phyloP scores from a whole-genome alignment of 2,888 invertebrate genomes.

The Agriopis marginaria region DNA sequence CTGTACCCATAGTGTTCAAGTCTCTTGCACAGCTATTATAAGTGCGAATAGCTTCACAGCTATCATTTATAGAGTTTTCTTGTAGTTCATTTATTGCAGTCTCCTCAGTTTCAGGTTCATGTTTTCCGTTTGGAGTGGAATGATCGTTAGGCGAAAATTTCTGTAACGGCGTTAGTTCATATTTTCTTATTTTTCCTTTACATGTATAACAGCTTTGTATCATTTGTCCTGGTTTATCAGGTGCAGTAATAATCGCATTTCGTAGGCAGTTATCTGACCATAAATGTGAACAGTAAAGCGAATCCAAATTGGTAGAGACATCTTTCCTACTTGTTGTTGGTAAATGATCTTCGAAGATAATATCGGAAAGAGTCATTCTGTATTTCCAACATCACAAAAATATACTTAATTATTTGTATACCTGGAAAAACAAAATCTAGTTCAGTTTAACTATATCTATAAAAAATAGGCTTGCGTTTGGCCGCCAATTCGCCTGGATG shows the following conservation, averaged over 20 bases:
- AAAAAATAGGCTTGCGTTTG: too few relatives aligned
- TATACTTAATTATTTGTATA: conserved; percentile 5
- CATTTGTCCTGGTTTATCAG: conserved; percentile 61
- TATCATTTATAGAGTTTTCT: conserved; percentile 54
- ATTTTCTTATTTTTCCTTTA: conserved; percentile 80
- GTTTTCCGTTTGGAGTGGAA: conserved; percentile 73
- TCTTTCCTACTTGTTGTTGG: conserved; percentile 58
- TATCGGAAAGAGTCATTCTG: conserved; percentile 70
- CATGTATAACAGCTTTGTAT: conserved; percentile 77
- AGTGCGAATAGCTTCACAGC: conserved; percentile 51
- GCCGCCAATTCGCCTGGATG: too few relatives aligned
- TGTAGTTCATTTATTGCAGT: conserved; percentile 46
- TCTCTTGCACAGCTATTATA: conserved; percentile 54
- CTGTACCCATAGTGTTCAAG: conserved; percentile 48
- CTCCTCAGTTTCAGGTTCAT: conserved; percentile 47
- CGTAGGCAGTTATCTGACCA: conserved; percentile 74
- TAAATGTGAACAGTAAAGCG: conserved; percentile 76
- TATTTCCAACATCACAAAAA: conserved; percentile 43
- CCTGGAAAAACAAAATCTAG: conserved; percentile 17
- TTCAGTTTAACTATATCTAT: neutral
- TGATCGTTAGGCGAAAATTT: conserved; percentile 71
- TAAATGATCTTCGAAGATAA: conserved; percentile 59
- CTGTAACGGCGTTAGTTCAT: conserved; percentile 69
- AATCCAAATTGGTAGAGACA: conserved; percentile 70
- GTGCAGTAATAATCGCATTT: conserved; percentile 66